Evolutionary conservation across 92 coral and sea anemone species (phyloP).

Genomic region (Desmophyllum pertusum): DNA sequence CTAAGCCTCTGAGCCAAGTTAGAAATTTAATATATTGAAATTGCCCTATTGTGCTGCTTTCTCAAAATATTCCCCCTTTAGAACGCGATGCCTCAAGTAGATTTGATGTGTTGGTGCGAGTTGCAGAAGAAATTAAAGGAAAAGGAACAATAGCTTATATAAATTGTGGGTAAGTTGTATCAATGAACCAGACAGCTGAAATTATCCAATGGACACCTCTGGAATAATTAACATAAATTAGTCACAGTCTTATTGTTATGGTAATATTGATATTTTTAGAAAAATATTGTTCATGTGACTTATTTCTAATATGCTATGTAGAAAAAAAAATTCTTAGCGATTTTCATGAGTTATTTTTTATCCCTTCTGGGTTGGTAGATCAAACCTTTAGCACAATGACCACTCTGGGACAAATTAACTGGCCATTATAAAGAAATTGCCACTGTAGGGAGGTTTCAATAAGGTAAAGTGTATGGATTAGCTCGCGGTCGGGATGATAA

Average conservation of each 20-base stretch:
- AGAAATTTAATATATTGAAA: too few relatives aligned
- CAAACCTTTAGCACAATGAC: background rate
- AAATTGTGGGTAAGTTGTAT: constrained; percentile 89
- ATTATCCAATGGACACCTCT: background rate
- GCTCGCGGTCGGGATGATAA: too few relatives aligned
- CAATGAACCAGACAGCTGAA: background rate
- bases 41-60: background rate
- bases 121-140: constrained; percentile 85
- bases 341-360: background rate
- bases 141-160: constrained; percentile 90
- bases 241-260: background rate
- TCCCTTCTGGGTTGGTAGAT: background rate
- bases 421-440: too few relatives aligned
- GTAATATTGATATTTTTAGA: background rate
- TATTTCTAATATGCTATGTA: background rate
- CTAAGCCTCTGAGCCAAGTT: too few relatives aligned
- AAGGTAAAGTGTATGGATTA: too few relatives aligned
- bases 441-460: too few relatives aligned
- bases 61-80: constrained; percentile 12
- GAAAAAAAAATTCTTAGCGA: background rate
- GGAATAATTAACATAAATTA: background rate
- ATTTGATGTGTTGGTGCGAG: constrained; percentile 69
- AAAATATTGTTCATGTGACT: background rate
- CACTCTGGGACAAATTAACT: too few relatives aligned
- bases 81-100: constrained; percentile 82